Base-by-base conservation (phyloP, 1,140 invertebrate species). In the Bradysia coprophila region DNA sequence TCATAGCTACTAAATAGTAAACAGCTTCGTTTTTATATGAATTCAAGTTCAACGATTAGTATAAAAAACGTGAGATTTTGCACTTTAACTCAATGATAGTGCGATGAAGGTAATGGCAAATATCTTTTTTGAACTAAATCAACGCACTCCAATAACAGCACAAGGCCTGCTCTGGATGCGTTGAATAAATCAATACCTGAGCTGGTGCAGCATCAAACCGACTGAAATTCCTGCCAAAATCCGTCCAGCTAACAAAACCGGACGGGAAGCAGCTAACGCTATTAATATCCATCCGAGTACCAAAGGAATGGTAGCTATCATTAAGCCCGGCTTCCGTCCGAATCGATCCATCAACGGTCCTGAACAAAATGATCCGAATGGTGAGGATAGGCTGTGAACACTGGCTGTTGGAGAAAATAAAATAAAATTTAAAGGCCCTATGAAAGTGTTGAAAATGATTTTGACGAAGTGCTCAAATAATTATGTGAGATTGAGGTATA, bases 191-290 rank as follows among this genome's bases (percentile, higher is more conserved):
- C 16, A 4, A 15, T 59, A 79, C 75, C 66, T 78, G 76, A 15
- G 65, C 65, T 18, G 75, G 71, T 37, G 78, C 77, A 4, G 74
- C 73, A 76, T 63, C 37, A 78, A 65, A 28, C 79, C 79, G 3
- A 78, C 75, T 1, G 76, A 69, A 42, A 80, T 68, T 38, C 78
- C 79, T 40, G 73, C 75, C 2, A 79, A 53, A 13, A 79, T 56
- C 45, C 79, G 67, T 2, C 78, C 80, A 13, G 72, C 51, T 10
- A 82, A 51, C 23, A 82, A 52, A n/a, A 69, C 44, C 1, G 59
- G 51, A 43, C 77, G 65, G 40, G 69, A 69, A 3, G 59, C 54
- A 0, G 76, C 62, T 13, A 75, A 63, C 9, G 71, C 73, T 43
- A 79, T 68, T 4, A 72, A 53, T 16, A 71, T 55, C 76, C 76